These are phyloP conservation scores for Scophthalmus maximus DNA, from an alignment of 2,113 vertebrate genomes.

Conservation along the genomic window DNA sequence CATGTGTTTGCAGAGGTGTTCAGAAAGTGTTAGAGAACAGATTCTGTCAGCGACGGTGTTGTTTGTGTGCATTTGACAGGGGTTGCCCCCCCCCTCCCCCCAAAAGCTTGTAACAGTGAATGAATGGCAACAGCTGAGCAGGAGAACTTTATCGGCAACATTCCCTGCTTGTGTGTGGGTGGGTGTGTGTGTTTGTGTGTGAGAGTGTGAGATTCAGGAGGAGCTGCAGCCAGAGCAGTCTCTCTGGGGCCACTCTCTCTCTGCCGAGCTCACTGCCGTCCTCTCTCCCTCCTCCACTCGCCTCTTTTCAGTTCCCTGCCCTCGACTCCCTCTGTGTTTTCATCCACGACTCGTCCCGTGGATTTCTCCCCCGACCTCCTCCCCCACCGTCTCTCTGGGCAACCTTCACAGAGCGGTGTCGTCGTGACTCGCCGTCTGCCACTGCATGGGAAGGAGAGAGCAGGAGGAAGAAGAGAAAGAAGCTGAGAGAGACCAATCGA, in stretches of 20 bases:
- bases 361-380: constrained; percentile 33
- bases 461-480: constrained; percentile 50
- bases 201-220: constrained; percentile 60
- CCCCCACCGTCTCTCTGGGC: constrained; percentile 24
- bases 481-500: constrained; percentile 63
- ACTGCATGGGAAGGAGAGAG: constrained; percentile 63
- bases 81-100: constrained; percentile 30
- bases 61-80: constrained; percentile 24
- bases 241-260: constrained; percentile 61
- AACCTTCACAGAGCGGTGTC: constrained; percentile 33
- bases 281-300: constrained; percentile 49
- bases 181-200: constrained; percentile 15
- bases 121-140: constrained; percentile 85
- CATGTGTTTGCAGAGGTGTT: neutral
- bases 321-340: constrained; percentile 30
- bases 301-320: constrained; percentile 54
- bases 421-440: constrained; percentile 70
- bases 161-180: constrained; percentile 41
- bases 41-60: neutral
- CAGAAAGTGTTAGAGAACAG: constrained; percentile 19
- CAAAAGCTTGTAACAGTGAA: constrained; percentile 69
- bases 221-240: constrained; percentile 75
- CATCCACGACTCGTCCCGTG: constrained; percentile 41
- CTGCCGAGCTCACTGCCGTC: constrained; percentile 56
- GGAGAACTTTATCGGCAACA: constrained; percentile 77